Percentiles rank a stretch among this genome's conserved stretches.
These are phyloP conservation scores for Rattus norvegicus DNA, from an alignment of 2,113 vertebrate genomes.

Conservation along the genomic window GRCr8 NC_086026.1:48097501-48098000, in stretches of 20 bases:
- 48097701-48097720: neutral
- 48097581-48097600: neutral
- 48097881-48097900: neutral
- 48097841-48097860: neutral
- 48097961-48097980: neutral
- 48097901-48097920: neutral
- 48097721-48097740: neutral
- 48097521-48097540: too few species aligned
- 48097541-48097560: too few species aligned
- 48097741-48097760: neutral
- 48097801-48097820: neutral
- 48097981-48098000: neutral
- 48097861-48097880: neutral
- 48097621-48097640: neutral
- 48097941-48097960: neutral
- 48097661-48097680: neutral
- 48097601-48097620: neutral
- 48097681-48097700: neutral
- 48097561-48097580: too few species aligned
- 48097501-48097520: too few species aligned
- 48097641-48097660: neutral
- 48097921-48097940: too few species aligned
- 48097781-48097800: neutral
- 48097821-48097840: neutral
- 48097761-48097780: neutral